phyloP scores from a whole-genome alignment of 1,140 invertebrate species.

The Glossosoma conforme region DNA sequence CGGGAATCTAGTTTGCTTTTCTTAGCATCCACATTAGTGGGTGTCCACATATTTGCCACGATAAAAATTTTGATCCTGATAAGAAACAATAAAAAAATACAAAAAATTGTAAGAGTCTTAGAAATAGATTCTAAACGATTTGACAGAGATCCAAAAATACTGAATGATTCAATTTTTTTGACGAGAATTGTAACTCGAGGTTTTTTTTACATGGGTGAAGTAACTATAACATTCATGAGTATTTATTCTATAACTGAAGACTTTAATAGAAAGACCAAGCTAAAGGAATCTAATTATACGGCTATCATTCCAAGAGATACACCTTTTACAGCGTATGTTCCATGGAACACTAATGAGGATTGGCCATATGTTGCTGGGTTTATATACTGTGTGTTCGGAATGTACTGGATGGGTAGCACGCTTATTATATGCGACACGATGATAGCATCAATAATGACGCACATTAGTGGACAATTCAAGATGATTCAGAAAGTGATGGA shows the following conservation, averaged over 20 bases:
- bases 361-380: constrained; percentile 9
- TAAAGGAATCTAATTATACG: constrained; percentile 13
- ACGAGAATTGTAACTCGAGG: constrained; percentile 15
- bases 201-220: constrained; percentile 20
- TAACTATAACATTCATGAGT: constrained; percentile 16
- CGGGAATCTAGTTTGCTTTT: constrained; percentile 19
- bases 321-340: constrained; percentile 21
- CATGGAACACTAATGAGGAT: constrained; percentile 18
- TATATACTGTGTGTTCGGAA: constrained; percentile 17
- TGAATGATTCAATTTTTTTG: constrained; percentile 6
- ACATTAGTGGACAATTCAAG: constrained; percentile 23
- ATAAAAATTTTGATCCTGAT: constrained; percentile 21
- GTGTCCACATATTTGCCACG: constrained; percentile 9
- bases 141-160: constrained; percentile 4
- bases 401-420: constrained; percentile 19
- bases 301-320: constrained; percentile 17
- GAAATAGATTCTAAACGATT: constrained; percentile 19
- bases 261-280: constrained; percentile 11
- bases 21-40: constrained; percentile 19
- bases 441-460: constrained; percentile 26
- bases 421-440: constrained; percentile 24
- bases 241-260: constrained; percentile 12
- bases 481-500: constrained; percentile 21
- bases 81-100: constrained; percentile 22
- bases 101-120: constrained; percentile 12